phyloP scores from a whole-genome alignment of 2,797 vertebrate species.

The Macropus fuliginosus region DNA sequence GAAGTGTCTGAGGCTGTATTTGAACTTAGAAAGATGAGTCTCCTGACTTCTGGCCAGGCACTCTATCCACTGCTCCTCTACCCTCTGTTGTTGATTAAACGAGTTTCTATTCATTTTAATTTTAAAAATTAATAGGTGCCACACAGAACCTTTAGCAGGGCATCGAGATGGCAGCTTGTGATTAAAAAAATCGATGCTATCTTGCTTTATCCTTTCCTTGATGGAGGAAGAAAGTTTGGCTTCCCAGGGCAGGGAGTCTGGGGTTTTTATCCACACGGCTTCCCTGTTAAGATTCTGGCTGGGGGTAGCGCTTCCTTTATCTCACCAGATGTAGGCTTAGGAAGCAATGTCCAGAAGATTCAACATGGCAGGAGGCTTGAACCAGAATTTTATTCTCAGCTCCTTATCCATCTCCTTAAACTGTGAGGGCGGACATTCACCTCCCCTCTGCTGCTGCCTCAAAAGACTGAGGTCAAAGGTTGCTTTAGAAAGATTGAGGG shows the following conservation, averaged over 20 bases:
- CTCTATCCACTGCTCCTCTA: neutral
- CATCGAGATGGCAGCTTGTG: neutral
- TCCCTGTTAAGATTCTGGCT: neutral
- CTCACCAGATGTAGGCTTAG: neutral
- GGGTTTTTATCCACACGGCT: neutral
- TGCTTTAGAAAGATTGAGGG: neutral
- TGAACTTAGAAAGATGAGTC: neutral
- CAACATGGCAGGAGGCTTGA: neutral
- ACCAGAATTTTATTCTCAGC: neutral
- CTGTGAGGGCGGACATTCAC: neutral
- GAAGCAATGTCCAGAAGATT: neutral
- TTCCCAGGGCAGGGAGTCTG: neutral
- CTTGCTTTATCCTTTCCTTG: neutral
- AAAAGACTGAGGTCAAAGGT: neutral
- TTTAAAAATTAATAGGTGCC: neutral
- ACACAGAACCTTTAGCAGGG: neutral
- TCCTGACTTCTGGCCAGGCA: neutral
- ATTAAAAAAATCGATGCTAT: neutral
- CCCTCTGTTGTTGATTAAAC: neutral
- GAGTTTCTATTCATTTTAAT: neutral
- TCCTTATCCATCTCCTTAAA: conserved; percentile 1
- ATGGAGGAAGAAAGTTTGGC: neutral
- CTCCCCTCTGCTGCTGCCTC: neutral
- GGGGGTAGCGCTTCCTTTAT: neutral
- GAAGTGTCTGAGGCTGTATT: neutral